Evolutionary conservation across 2,888 invertebrate genomes (phyloP), one percentile per base, ranked within the genome.

Genomic region (Drosophila sordidula): DNA sequence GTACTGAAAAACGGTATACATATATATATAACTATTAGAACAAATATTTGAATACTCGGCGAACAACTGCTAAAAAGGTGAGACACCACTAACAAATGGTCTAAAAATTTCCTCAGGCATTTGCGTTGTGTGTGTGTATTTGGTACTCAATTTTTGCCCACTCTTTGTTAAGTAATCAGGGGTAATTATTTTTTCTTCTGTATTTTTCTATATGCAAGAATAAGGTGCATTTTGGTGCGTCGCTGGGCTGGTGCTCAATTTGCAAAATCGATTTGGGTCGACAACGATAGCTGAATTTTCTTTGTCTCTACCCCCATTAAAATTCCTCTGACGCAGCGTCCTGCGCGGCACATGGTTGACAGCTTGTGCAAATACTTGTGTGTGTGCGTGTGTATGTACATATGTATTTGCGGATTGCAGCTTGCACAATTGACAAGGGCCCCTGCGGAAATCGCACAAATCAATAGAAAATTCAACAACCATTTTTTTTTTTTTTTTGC

Each of bases 261-360:
- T 66, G 78, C 69, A 87, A 87, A 85, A 83, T 83, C 87, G 87
- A 83, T 83, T 69, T 14, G 38, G 26, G 39, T 46, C 18, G 29
- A n/a, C 38, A 51, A 42, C 50, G 16, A 39, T 44, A 59, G 54
- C 47, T 57, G 51, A 57, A 64, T 55, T 66, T 56, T 49, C 66
- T 54, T 72, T 67, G 59, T 50, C 56, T 50, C 36, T 71, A 64
- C 51, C 46, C 57, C 52, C 54, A 62, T 75, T 66, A 62, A 55
- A 46, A 62, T 61, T 54, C 61, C 70, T 72, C 76, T 68, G 74
- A 77, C 74, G 83, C 70, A 80, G 84, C 82, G 87, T 87, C 87
- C 80, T 84, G 87, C 78, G 84, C 80, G 70, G 80, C 88, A 87
- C 83, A 87, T 85, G 88, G 77, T 87, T 66, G 18, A 46, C 34